Percentiles rank a stretch among this genome's conserved stretches.
These are phyloP conservation scores for Philonicus albiceps DNA, from an alignment of 2,888 invertebrate species.

Conservation along the genomic window DNA sequence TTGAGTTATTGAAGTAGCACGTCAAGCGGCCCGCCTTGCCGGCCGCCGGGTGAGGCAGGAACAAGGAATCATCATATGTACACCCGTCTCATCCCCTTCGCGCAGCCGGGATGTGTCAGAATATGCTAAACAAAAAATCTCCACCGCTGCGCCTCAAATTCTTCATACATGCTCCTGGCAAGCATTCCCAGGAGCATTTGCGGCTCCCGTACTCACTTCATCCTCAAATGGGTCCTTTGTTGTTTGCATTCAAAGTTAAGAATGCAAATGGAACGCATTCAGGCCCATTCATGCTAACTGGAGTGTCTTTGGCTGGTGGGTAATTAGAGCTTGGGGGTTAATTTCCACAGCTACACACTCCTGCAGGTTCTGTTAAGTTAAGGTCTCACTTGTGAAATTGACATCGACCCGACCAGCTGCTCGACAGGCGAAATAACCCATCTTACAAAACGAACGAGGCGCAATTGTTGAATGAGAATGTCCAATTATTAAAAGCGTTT, in stretches of 20 bases:
- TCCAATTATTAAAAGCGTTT: not conserved
- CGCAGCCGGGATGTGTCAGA: not conserved
- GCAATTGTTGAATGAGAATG: not conserved
- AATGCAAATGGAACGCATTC: conserved; percentile 23
- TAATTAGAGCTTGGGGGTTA: conserved; percentile 2
- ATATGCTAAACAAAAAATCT: conserved; percentile 16
- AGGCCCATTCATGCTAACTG: not conserved
- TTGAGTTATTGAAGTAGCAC: conserved; percentile 13
- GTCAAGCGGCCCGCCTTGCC: not conserved
- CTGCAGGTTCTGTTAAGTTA: not conserved
- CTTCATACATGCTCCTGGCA: not conserved
- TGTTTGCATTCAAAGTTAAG: not conserved
- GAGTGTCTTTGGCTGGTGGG: not conserved
- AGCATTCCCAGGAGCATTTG: not conserved
- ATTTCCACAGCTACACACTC: not conserved
- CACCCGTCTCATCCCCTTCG: not conserved
- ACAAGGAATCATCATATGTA: not conserved
- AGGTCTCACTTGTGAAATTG: not conserved
- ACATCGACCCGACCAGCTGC: not conserved
- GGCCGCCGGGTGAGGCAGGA: not conserved
- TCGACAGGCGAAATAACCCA: not conserved
- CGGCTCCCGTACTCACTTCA: not conserved
- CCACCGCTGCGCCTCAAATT: not conserved
- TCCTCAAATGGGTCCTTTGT: not conserved
- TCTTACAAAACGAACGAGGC: not conserved